Percentiles rank a stretch among this genome's conserved stretches.
Conservation (phyloP, 2,113 vertebrate species). For the Rattus rattus region DNA sequence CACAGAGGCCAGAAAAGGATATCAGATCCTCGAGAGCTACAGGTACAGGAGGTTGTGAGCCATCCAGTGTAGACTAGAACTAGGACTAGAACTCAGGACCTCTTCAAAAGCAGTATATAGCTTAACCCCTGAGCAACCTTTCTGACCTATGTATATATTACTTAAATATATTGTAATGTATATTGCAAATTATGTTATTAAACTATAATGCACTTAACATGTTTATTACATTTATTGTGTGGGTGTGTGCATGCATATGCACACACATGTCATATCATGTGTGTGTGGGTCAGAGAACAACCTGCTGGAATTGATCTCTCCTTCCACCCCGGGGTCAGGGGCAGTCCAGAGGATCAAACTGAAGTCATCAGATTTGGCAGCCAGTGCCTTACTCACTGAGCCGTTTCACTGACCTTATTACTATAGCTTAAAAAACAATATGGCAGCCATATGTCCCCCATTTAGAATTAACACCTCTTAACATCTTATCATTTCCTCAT, state of each 20-base stretch:
- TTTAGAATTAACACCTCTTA: conserved; percentile 35
- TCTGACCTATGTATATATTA: neutral
- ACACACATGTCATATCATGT: neutral
- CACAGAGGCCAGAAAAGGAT: neutral
- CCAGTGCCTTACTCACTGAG: neutral
- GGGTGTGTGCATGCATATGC: neutral
- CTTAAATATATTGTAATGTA: neutral
- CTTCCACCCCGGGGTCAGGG: neutral
- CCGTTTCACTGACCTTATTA: neutral
- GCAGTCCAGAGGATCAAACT: neutral
- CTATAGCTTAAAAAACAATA: neutral
- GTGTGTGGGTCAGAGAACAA: neutral
- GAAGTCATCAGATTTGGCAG: neutral
- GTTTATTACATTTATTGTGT: neutral
- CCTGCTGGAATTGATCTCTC: neutral
- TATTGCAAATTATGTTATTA: neutral
- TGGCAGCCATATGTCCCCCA: neutral
- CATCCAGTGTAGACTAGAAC: neutral
- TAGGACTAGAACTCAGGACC: neutral
- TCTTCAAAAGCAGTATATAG: too few species aligned
- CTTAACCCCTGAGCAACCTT: neutral
- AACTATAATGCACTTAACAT: neutral
- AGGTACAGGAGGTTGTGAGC: neutral
- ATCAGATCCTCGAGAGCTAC: neutral
- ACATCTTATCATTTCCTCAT: neutral